Percentiles rank a stretch among this genome's conserved stretches.
phyloP scores from a whole-genome alignment of 2,113 vertebrate species.

The Psilopogon haemacephalus region DNA sequence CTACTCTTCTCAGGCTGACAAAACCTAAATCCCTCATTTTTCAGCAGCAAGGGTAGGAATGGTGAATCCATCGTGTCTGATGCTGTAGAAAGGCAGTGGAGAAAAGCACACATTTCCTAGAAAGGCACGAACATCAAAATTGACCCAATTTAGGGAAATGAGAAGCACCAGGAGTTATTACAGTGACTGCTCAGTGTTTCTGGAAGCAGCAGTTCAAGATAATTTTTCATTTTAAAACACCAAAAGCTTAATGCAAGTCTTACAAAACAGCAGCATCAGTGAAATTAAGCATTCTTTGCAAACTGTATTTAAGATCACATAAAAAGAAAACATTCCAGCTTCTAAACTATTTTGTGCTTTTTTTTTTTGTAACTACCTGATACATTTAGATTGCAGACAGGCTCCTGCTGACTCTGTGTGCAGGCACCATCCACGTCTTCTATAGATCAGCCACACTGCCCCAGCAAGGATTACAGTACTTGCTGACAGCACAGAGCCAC shows the following conservation, averaged over 20 bases:
- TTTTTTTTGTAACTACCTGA: background rate
- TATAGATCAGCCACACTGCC: background rate
- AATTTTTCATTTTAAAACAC: background rate
- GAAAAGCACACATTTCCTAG: background rate
- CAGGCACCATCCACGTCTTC: background rate
- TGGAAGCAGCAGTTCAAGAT: background rate
- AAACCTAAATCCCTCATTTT: background rate
- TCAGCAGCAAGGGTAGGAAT: background rate
- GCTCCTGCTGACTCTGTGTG: background rate
- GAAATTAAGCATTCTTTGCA: background rate
- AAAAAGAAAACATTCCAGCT: background rate
- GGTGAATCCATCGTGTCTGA: background rate
- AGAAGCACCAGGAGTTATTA: background rate
- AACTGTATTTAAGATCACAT: background rate
- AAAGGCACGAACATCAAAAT: background rate
- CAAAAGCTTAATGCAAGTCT: background rate
- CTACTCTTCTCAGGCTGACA: background rate
- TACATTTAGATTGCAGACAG: background rate
- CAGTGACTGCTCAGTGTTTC: background rate
- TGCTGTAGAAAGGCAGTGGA: background rate
- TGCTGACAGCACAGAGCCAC: background rate
- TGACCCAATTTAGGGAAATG: background rate
- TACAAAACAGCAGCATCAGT: background rate
- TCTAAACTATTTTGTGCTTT: background rate
- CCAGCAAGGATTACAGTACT: background rate